Conservation (phyloP, 2,888 invertebrate species). For the Eupithecia insigniata region DNA sequence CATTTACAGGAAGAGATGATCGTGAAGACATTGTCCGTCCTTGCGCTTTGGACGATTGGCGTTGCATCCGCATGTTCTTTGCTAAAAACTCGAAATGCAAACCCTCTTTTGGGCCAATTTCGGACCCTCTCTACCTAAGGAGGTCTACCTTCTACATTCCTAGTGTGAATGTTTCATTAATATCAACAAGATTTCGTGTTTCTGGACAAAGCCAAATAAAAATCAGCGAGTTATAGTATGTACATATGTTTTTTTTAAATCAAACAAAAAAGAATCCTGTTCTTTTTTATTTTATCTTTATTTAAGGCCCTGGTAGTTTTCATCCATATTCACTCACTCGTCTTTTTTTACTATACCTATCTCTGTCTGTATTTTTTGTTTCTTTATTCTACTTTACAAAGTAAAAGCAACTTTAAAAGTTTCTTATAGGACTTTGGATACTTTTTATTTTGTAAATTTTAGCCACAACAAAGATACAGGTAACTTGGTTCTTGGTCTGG, state of each 20-base stretch:
- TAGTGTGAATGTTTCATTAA: slow-evolving; percentile 8
- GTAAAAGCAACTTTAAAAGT: not conserved
- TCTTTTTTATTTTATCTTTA: not conserved
- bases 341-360: not conserved
- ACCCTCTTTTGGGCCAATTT: slow-evolving; percentile 22
- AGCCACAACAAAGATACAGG: slow-evolving; percentile 9
- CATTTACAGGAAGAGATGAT: slow-evolving; percentile 21
- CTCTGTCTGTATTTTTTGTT: not conserved
- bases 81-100: slow-evolving; percentile 22
- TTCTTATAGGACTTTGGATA: not conserved
- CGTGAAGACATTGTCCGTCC: slow-evolving; percentile 27
- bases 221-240: slow-evolving; percentile 28
- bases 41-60: slow-evolving; percentile 25
- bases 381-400: not conserved
- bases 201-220: slow-evolving; percentile 13
- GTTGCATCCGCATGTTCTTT: slow-evolving; percentile 31
- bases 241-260: not conserved
- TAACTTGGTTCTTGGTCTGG: not conserved
- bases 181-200: slow-evolving; percentile 1
- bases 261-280: not conserved
- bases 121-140: slow-evolving; percentile 23
- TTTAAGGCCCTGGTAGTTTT: not conserved
- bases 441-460: not conserved
- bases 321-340: not conserved
- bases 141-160: slow-evolving; percentile 8